Base-by-base conservation (phyloP, 2,113 vertebrate species). In the Elgaria multicarinata region DNA sequence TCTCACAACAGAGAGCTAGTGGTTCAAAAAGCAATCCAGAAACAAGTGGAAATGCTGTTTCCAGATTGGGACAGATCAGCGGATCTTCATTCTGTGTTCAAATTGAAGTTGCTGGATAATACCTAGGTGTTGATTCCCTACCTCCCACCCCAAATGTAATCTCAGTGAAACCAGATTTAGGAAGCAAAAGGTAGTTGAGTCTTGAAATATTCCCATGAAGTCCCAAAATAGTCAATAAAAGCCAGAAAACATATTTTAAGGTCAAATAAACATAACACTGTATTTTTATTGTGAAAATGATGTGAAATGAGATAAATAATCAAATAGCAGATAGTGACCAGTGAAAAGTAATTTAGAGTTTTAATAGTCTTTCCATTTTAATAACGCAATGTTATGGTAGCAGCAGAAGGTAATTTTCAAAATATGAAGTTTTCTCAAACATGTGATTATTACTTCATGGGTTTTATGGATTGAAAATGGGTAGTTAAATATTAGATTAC, bases 311-410 rank as follows among this genome's bases (percentile, higher is more conserved):
- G 74, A 90, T 87, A 93, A 94, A 92, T 93, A 94, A 94, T 94
- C 94, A 94, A 90, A 86, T 78, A 89, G 80, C 80, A 92, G 91
- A 80, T 91, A 93, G 82, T 85, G 88, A 90, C 90, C 3, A 64
- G 74, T 90, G 90, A 94, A 95, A 44, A 1, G 6, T 87, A 93
- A 95, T 95, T 94, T 92, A 89, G 42, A 67, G 91, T 93, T 89
- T 91, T 92, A 87, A 87, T 90, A 77, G 85, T 92, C 95, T 95
- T 95, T 95, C 94, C 92, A 93, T 95, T 94, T 90, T 92, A 89
- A 79, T 94, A 94, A 91, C 88, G 90, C 78, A 85, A 92, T 87
- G 89, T 86, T 89, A 90, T 87, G 87, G 74, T 50, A 89, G 64
- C 80, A 91, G 93, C 90, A 94, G 86, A 92, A 94, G 91, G 90